phyloP scores from a whole-genome alignment of 2,888 invertebrate species.

The Mayetiola destructor region DNA sequence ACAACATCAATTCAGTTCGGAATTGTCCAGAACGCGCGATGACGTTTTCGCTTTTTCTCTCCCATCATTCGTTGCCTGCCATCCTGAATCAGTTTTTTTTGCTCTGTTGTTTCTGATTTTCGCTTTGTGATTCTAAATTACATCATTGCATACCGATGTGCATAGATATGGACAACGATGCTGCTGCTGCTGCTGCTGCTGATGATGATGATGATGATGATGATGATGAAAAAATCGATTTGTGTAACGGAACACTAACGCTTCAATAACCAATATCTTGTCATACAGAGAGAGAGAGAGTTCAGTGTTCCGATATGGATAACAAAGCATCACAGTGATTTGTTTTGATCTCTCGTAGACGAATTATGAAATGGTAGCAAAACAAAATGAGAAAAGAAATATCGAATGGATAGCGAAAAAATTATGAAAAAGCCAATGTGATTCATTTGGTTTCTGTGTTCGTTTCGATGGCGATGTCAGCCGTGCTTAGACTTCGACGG shows the following conservation, averaged over 20 bases:
- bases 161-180: background rate
- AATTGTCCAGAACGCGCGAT: constrained; percentile 6
- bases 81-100: constrained; percentile 3
- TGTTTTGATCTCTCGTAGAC: constrained; percentile 3
- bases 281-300: no score
- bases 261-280: background rate
- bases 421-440: no score
- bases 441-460: no score
- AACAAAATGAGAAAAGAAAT: background rate
- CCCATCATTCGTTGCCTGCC: background rate
- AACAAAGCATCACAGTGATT: constrained; percentile 10
- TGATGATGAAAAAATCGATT: background rate
- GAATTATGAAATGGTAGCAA: constrained; percentile 12
- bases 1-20: background rate
- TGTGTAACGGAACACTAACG: constrained; percentile 2
- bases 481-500: no score
- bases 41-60: background rate
- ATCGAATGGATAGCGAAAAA: background rate
- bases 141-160: constrained; percentile 3
- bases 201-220: no score
- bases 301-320: no score
- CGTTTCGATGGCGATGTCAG: no score
- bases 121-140: constrained; percentile 1
- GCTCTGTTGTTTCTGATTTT: background rate
- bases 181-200: no score